phyloP scores from a whole-genome alignment of 1,140 invertebrate genomes.

The Dendroctonus valens region DNA sequence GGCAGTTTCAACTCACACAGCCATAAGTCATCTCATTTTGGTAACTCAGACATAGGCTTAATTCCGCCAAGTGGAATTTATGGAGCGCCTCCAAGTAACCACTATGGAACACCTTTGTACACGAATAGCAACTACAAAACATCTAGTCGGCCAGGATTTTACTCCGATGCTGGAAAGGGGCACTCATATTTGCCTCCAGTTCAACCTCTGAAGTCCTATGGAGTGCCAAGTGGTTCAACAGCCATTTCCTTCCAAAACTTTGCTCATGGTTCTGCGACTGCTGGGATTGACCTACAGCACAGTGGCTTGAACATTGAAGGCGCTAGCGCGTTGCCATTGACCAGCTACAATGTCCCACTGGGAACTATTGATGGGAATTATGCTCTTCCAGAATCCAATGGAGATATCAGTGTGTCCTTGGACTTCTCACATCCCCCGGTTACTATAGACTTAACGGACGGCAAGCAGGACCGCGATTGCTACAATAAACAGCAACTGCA shows the following conservation, averaged over 20 bases:
- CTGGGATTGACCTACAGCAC: constrained; percentile 33
- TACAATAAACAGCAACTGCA: constrained; percentile 41
- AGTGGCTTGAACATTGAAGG: constrained; percentile 43
- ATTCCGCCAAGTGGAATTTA: constrained; percentile 57
- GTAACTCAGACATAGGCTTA: constrained; percentile 52
- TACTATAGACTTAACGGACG: constrained; percentile 38
- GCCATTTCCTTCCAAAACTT: constrained; percentile 44
- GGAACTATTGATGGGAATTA: constrained; percentile 53
- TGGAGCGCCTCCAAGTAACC: constrained; percentile 55
- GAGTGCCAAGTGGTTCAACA: constrained; percentile 49
- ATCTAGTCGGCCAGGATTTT: constrained; percentile 44
- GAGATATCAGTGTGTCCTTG: constrained; percentile 24
- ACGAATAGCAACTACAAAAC: constrained; percentile 35
- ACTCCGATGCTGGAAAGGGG: constrained; percentile 6
- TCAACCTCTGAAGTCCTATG: constrained; percentile 56
- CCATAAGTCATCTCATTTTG: neutral
- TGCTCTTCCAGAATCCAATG: constrained; percentile 49
- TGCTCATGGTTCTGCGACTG: constrained; percentile 40
- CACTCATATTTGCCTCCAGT: constrained; percentile 63
- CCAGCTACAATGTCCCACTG: constrained; percentile 55
- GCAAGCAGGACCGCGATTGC: constrained; percentile 37
- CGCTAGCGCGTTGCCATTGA: constrained; percentile 52
- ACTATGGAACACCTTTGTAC: constrained; percentile 57
- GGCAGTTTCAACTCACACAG: constrained; percentile 12
- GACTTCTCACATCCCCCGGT: constrained; percentile 38